Evolutionary conservation across 2,113 vertebrate species (phyloP), one percentile per base, ranked within the genome.

Genomic region (Apodemus sylvaticus): DNA sequence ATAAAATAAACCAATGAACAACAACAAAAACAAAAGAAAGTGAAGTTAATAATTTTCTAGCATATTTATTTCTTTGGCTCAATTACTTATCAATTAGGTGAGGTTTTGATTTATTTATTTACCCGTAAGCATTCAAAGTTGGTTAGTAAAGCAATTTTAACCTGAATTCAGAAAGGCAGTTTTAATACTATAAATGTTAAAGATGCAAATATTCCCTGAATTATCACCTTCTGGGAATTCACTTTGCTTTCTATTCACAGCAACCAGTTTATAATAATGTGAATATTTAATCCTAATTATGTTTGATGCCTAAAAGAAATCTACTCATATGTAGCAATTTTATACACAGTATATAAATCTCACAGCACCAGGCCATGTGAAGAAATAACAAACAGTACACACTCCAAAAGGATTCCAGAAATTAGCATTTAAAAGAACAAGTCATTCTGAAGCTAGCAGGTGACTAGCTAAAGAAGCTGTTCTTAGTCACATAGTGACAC

Each of bases 211-310:
- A 92, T 94, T 98, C 92, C 53, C 71, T 55, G 45, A 96, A 97
- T 70, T 76, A 45, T 82, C 92, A 70, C 88, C 95, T 70, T 26
- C 36, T 91, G 96, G 92, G 90, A 95, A 79, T 97, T 95, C 94
- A 4, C 16, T 94, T 85, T 96, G 70, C 66, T 87, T 82, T 95
- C n/a, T 82, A 89, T 91, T 17, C 66, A 4, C n/a, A 76, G 90
- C 74, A 79, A 74, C 24, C 92, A n/a, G 14, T 62, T 78, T 34
- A 95, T 60, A 91, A 90, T 88, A 95, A 96, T 91, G 91, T 94
- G 79, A 97, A 76, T 71, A 91, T 85, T 96, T 85, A 94, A 95
- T 98, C n/a, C 88, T 94, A 86, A 97, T 97, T 97, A 98, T 89
- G 86, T 92, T 73, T 89, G 76, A 55, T 94, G 68, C 79, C 94